Conservation (phyloP, 2,113 vertebrate species). For the Pseudorasbora parva region DNA sequence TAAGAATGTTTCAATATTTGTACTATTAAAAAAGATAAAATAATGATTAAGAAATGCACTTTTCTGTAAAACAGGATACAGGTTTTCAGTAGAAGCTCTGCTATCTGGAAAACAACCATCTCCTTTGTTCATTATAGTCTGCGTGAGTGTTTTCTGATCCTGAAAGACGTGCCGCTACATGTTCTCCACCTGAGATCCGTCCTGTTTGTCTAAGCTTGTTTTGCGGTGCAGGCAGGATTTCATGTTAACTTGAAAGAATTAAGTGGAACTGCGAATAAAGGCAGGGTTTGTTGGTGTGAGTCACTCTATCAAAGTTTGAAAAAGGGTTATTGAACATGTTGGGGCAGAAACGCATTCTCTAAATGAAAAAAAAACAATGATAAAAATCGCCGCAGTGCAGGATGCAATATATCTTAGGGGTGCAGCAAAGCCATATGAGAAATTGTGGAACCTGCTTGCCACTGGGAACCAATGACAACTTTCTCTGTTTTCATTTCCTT, state of each 20-base stretch:
- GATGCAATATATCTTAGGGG: neutral
- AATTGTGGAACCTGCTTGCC: conserved; percentile 4
- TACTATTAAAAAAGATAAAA: neutral
- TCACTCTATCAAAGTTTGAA: neutral
- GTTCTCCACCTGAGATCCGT: neutral
- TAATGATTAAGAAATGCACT: neutral
- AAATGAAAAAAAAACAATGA: neutral
- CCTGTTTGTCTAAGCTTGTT: conserved; percentile 45
- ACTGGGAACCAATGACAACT: neutral
- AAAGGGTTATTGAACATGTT: conserved; percentile 16
- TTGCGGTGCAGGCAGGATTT: conserved; percentile 16
- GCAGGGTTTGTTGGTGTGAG: conserved; percentile 5
- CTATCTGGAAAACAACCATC: conserved; percentile 29
- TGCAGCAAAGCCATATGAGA: neutral
- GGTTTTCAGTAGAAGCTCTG: neutral
- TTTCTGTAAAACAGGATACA: neutral
- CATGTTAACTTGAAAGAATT: conserved; percentile 9
- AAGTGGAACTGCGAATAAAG: neutral
- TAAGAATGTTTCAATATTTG: too few relatives aligned
- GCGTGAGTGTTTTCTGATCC: neutral
- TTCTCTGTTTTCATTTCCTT: neutral
- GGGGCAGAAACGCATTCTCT: conserved; percentile 16
- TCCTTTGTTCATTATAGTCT: conserved; percentile 24
- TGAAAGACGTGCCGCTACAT: conserved; percentile 33
- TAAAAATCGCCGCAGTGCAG: neutral